These are phyloP conservation scores for Chaenogobius annularis DNA, from an alignment of 2,113 vertebrate species.

Conservation along the genomic window DNA sequence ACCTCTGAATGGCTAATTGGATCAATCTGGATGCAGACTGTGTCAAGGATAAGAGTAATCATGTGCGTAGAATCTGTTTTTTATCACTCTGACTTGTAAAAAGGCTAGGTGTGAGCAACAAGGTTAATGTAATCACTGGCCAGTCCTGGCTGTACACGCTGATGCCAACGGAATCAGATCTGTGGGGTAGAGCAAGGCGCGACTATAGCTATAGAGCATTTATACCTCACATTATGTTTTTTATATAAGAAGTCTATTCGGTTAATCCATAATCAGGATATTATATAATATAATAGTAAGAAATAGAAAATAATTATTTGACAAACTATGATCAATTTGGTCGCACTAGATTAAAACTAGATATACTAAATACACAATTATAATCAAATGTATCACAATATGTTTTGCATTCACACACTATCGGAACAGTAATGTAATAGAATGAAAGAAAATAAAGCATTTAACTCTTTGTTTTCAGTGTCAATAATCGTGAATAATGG, in stretches of 20 bases:
- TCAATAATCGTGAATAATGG: too few relatives aligned
- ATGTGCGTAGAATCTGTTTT: constrained; percentile 74
- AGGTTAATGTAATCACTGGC: constrained; percentile 80
- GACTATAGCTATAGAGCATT: constrained; percentile 67
- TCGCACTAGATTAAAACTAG: too few relatives aligned
- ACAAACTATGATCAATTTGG: too few relatives aligned
- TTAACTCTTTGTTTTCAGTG: too few relatives aligned
- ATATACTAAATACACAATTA: too few relatives aligned
- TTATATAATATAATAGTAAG: too few relatives aligned
- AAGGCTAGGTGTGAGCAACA: constrained; percentile 74
- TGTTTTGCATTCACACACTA: too few relatives aligned
- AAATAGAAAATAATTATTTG: too few relatives aligned
- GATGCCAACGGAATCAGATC: constrained; percentile 73
- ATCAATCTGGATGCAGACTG: constrained; percentile 77
- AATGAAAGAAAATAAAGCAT: too few relatives aligned
- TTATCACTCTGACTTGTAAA: constrained; percentile 74
- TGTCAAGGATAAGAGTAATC: constrained; percentile 79
- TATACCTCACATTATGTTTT: constrained; percentile 47
- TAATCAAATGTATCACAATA: too few relatives aligned
- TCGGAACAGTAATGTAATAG: too few relatives aligned
- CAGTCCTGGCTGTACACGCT: constrained; percentile 72
- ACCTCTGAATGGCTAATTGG: constrained; percentile 76
- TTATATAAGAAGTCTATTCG: constrained; percentile 5
- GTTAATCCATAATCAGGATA: too few relatives aligned
- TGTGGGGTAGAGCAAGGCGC: constrained; percentile 68